A percentile compares a stretch with the other conserved stretches of the same genome.
phyloP scores from a whole-genome alignment of 2,113 vertebrate species.

The zebrafish (Danio rerio) region DNA sequence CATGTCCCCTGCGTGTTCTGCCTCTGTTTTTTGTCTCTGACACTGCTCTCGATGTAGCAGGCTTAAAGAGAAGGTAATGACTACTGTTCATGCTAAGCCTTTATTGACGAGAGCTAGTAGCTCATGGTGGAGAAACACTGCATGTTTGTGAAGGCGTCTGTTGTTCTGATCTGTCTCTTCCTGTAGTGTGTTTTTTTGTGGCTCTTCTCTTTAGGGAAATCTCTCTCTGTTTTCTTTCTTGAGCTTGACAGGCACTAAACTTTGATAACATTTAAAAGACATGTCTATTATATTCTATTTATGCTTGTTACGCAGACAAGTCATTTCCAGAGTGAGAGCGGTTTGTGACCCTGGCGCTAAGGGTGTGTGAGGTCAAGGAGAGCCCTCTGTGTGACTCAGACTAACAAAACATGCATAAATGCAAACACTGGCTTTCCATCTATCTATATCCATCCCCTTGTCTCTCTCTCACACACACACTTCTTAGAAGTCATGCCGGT shows the following conservation, averaged over 20 bases:
- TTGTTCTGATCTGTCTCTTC: neutral
- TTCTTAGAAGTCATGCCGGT: constrained; percentile 8
- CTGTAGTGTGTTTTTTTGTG: neutral
- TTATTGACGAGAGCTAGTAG: constrained; percentile 10
- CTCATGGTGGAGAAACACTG: constrained; percentile 3
- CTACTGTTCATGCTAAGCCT: constrained; percentile 23
- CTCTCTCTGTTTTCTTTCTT: neutral
- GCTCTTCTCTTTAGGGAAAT: neutral
- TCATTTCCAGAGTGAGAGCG: neutral
- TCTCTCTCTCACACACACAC: neutral
- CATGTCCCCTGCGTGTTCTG: constrained; percentile 37
- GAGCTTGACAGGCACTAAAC: neutral
- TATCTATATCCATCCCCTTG: neutral
- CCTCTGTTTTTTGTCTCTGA: constrained; percentile 49
- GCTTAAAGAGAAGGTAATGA: constrained; percentile 21
- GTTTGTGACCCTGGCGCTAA: neutral
- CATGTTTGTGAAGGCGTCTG: constrained; percentile 14
- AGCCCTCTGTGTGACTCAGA: constrained; percentile 19
- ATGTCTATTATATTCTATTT: neutral
- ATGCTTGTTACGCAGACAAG: neutral
- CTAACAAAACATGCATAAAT: constrained; percentile 17
- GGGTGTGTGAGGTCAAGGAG: constrained; percentile 8
- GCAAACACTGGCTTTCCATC: neutral
- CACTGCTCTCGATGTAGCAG: constrained; percentile 39
- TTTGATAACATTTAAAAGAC: neutral